Evolutionary conservation across 2,797 vertebrate species (phyloP), one percentile per base, ranked within the genome.

Genomic region (Pristis pectinata): DNA sequence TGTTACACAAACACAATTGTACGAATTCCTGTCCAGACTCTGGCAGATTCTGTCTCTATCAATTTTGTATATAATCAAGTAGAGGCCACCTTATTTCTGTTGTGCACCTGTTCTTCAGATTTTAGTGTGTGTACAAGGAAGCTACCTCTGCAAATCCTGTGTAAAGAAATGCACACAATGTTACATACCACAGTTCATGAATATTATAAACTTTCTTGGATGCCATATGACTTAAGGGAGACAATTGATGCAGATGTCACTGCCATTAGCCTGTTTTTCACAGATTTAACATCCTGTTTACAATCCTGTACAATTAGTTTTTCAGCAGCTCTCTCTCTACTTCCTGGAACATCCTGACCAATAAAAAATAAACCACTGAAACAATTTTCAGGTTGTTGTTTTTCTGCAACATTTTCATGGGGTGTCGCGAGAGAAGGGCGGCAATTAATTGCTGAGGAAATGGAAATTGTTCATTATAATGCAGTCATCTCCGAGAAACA

Each of bases 211-310:
- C 95, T 95, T 97, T 96, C 97, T 97, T 96, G 95, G 97, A 97
- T 98, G 98, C 98, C 98, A 98, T 98, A 98, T 97, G 95, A 97
- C 97, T 96, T 96, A 97, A 95, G 97, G 97, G 97, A 96, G 96
- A 94, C 96, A 96, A 96, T 95, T 96, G 95, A 97, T 96, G 95
- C 96, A 95, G 67, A 85, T 70, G 27, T 97, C 96, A 97, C 97
- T 97, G 97, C 97, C 97, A 98, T 97, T 97, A 97, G 96, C 95
- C 95, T 61, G 97, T 97, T 97, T 97, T 97, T 95, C 96, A 96
- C 96, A 96, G 96, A 95, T 95, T 59, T 56, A 74, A 72, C 92
- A 76, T 34, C 92, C 59, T 44, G 9, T 93, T 93, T 93, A 37
- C 85, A 89, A 34, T 56, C 85, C 56, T 89, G 56, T 37, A 85